phyloP scores from a whole-genome alignment of 2,797 vertebrate species.

The Merluccius polli region DNA sequence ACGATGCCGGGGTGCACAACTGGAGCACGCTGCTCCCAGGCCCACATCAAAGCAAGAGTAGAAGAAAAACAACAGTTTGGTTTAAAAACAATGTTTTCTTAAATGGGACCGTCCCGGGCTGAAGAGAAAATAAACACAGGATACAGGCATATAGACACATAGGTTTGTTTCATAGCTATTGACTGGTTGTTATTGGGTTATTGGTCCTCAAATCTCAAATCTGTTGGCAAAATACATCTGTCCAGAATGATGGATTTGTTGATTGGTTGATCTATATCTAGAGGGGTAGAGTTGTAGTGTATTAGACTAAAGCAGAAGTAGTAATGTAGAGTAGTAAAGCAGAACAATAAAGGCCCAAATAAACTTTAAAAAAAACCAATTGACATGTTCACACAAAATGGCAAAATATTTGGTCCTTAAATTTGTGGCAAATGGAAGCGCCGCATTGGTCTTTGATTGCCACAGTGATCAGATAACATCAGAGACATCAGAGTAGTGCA shows the following conservation, averaged over 20 bases:
- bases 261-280: too few species aligned
- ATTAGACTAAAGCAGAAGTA: not conserved
- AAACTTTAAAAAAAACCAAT: too few species aligned
- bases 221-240: not conserved
- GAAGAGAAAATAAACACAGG: not conserved
- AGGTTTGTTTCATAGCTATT: not conserved
- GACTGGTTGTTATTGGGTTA: not conserved
- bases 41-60: not conserved
- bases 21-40: not conserved
- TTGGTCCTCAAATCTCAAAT: not conserved
- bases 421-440: too few species aligned
- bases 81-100: not conserved
- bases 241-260: not conserved
- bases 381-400: too few species aligned
- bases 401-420: too few species aligned
- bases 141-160: not conserved
- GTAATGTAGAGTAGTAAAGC: not conserved
- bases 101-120: not conserved
- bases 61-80: not conserved
- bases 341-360: too few species aligned
- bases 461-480: too few species aligned
- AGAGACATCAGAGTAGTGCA: too few species aligned
- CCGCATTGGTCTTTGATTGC: too few species aligned
- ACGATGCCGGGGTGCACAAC: not conserved
- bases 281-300: not conserved